Conservation (phyloP, 1,140 invertebrate species). For the Leptoteleia sp. region DNA sequence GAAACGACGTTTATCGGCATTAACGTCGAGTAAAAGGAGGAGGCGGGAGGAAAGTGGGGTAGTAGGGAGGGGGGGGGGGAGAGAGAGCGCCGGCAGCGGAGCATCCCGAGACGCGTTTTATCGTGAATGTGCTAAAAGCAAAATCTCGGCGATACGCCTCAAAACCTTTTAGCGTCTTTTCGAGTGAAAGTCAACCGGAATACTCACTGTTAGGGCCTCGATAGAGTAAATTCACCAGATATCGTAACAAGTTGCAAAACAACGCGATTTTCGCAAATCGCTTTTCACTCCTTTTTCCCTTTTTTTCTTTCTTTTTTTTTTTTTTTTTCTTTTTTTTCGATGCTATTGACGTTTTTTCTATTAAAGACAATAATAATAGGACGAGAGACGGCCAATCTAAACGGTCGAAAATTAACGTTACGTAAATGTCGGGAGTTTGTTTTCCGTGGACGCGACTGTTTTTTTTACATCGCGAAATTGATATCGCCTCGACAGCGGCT, state of each 20-base stretch:
- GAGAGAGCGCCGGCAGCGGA: conserved; percentile 63
- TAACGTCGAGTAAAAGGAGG: conserved; percentile 65
- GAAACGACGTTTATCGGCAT: conserved; percentile 74
- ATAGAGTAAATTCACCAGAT: conserved; percentile 66
- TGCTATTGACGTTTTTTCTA: too few species aligned
- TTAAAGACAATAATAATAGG: too few species aligned
- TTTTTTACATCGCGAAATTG: too few species aligned
- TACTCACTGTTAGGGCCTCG: conserved; percentile 61
- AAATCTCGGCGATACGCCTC: conserved; percentile 80
- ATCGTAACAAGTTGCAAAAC: conserved; percentile 52
- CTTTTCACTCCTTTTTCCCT: conserved; percentile 37
- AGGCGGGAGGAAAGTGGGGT: conserved; percentile 43
- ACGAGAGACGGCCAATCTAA: too few species aligned
- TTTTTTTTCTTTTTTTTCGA: too few species aligned
- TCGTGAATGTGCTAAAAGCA: conserved; percentile 81
- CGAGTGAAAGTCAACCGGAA: conserved; percentile 77
- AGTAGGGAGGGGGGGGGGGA: conserved; percentile 23
- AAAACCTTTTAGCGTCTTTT: conserved; percentile 80
- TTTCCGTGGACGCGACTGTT: too few species aligned
- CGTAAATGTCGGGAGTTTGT: too few species aligned
- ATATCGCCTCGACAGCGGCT: too few species aligned
- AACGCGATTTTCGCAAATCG: conserved; percentile 35
- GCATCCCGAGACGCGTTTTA: conserved; percentile 75
- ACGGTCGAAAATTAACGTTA: too few species aligned
- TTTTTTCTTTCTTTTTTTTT: too few species aligned